Evolutionary conservation across 2,797 vertebrate genomes (phyloP).

Genomic region (Gobio occitaniae): DNA sequence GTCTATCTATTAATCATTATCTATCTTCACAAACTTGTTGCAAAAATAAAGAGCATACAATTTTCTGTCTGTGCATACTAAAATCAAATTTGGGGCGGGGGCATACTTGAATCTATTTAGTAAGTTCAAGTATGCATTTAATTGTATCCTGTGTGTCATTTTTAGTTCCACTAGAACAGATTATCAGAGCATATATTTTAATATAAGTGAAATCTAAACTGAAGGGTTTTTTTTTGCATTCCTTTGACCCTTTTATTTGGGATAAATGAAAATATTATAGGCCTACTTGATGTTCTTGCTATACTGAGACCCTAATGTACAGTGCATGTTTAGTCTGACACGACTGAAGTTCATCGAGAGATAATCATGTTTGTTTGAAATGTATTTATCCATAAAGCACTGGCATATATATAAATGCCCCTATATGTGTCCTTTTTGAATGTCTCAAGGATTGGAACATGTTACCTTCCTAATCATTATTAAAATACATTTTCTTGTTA

Average conservation of each 20-base stretch:
- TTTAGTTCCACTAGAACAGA: neutral
- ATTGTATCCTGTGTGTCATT: neutral
- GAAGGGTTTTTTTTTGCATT: constrained; percentile 6
- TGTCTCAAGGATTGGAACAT: neutral
- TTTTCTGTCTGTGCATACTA: neutral
- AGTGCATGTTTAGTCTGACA: neutral
- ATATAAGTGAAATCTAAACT: neutral
- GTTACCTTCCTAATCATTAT: neutral
- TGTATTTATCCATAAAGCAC: constrained; percentile 1
- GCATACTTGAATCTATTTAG: neutral
- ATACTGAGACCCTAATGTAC: neutral
- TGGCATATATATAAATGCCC: neutral
- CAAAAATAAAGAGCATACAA: neutral
- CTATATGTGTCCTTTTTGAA: neutral
- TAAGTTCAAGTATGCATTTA: neutral
- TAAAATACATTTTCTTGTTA: neutral
- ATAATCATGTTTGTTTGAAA: neutral
- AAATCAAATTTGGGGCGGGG: neutral
- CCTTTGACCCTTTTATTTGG: neutral
- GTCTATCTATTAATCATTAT: neutral
- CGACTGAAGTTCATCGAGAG: neutral
- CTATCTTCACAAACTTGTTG: neutral
- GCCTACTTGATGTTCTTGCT: neutral
- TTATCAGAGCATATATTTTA: constrained; percentile 27
- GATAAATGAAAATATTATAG: neutral